Conservation (phyloP, 2,797 vertebrate species). For the Lepilemur ruficaudatus region DNA sequence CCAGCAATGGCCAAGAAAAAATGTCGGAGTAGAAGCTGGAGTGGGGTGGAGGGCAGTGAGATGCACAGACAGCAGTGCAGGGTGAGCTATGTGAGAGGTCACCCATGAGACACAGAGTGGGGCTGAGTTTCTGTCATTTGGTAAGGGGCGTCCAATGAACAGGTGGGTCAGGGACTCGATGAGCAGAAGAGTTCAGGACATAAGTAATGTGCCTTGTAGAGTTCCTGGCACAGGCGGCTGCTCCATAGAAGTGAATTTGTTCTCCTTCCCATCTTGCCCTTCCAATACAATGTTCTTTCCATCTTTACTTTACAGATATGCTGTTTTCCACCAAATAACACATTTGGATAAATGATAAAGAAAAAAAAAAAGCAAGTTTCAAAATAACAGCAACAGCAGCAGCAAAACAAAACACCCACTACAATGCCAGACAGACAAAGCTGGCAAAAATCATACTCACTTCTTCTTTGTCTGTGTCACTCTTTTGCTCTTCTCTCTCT, state of each 20-base stretch:
- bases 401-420: not conserved
- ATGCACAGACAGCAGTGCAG: not conserved
- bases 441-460: not conserved
- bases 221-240: not conserved
- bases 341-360: not conserved
- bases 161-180: not conserved
- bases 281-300: not conserved
- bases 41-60: not conserved
- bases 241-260: not conserved
- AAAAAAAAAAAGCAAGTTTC: not conserved
- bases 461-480: not conserved
- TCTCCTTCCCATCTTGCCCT: not conserved
- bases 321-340: not conserved
- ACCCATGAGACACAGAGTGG: not conserved
- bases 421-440: not conserved
- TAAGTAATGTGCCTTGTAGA: not conserved
- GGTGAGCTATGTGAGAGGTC: not conserved
- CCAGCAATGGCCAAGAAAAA: not conserved
- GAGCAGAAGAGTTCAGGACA: not conserved
- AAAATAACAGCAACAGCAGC: not conserved
- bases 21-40: not conserved
- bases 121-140: not conserved
- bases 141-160: not conserved
- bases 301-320: not conserved
- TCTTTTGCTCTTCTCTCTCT: not conserved